phyloP scores from a whole-genome alignment of 2,888 invertebrate species.

The Amblyteles armatorius region DNA sequence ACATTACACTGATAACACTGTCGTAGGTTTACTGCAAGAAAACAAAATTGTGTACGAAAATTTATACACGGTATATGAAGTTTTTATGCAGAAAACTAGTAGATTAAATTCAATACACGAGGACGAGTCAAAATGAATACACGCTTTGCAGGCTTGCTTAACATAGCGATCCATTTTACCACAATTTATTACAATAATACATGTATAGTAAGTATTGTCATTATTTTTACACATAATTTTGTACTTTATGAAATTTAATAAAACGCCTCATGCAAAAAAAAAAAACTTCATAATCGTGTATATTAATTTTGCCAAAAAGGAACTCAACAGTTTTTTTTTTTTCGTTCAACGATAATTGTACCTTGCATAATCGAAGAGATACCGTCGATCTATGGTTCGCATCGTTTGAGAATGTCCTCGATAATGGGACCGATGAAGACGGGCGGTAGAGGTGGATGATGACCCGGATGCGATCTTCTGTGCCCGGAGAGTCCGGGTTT shows the following conservation, averaged over 20 bases:
- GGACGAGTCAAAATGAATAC: neutral
- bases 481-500: slow-evolving; percentile 82
- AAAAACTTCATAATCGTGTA: neutral
- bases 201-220: neutral
- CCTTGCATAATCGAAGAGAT: slow-evolving; percentile 6
- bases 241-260: neutral
- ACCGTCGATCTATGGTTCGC: slow-evolving; percentile 21
- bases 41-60: neutral
- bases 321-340: neutral
- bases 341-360: neutral
- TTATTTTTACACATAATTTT: neutral
- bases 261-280: neutral
- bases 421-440: slow-evolving; percentile 81
- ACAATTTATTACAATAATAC: neutral
- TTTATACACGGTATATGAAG: neutral
- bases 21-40: neutral
- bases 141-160: neutral
- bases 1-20: neutral
- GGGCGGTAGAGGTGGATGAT: slow-evolving; percentile 80
- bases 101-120: no score
- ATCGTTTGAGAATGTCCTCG: slow-evolving; percentile 72
- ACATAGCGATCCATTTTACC: neutral
- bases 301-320: neutral
- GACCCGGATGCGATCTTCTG: slow-evolving; percentile 81
- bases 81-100: neutral